Base-by-base conservation (phyloP, 1,140 invertebrate species). In the Gryon sp. region DNA sequence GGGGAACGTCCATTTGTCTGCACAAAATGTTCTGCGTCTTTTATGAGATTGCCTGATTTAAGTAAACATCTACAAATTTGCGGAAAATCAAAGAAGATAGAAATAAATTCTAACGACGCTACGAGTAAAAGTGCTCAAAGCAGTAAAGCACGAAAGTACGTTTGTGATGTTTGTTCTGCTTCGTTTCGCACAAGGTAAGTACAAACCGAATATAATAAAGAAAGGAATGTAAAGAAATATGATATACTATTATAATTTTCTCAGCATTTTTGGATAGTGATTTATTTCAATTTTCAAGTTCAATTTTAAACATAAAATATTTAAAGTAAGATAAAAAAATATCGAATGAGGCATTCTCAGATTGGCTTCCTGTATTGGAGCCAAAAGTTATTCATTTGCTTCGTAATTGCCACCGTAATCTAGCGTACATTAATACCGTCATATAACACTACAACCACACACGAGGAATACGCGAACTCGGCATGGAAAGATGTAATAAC, bases 1-100 rank as follows among this genome's bases (percentile, higher is more conserved):
- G 92, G 93, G 12, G 96, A 97, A 81, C 93, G 94, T 69, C 94
- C 94, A 0, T 95, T 91, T 69, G 81, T 90, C 12, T 95, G 94
- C 65, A 57, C 80, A 0, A 85, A 87, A 0, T 95, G 94, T 80
- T 80, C 79, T 0, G 82, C 88, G 0, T 90, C 91, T 26, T 97
- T 97, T 82, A 92, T 91, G 0, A 88, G 92, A 11, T 90, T 91
- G 68, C 90, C 90, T 18, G 92, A 91, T 73, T 85, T 93, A 4
- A 83, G 72, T 32, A 74, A 46, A 38, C 88, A 89, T 57, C 57
- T 63, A 4, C 81, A 57, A 18, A 24, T 69, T 9, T 89, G 87
- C 53, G 50, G 50, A 26, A 59, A 45, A 8, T 2, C 30, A 4
- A 26, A 38, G 15, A 48, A 50, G n/a, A 14, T 38, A 18, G 1